phyloP scores from a whole-genome alignment of 2,113 vertebrate species.

The Myrmecophaga tridactyla region DNA sequence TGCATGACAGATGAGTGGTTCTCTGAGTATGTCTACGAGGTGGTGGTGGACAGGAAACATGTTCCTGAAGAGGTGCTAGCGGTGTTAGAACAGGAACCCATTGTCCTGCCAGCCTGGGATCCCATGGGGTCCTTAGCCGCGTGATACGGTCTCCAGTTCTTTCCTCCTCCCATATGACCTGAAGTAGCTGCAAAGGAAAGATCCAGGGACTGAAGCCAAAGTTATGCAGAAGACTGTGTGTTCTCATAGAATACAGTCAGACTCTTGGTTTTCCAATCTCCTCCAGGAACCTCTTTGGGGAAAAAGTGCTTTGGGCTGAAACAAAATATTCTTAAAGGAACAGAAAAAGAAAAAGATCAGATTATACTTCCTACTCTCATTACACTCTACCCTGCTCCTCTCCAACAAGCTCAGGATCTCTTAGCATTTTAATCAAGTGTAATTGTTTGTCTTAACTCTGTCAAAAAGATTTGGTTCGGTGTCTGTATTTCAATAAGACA shows the following conservation, averaged over 20 bases:
- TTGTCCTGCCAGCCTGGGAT: conserved; percentile 96
- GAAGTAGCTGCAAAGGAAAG: conserved; percentile 79
- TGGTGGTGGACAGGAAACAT: conserved; percentile 95
- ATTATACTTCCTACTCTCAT: conserved; percentile 39
- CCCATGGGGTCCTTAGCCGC: conserved; percentile 97
- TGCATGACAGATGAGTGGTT: conserved; percentile 99
- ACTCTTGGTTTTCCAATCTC: conserved; percentile 54
- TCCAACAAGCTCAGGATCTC: conserved; percentile 69
- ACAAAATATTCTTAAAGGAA: conserved; percentile 69
- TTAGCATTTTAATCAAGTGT: conserved; percentile 58
- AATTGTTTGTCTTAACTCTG: conserved; percentile 46
- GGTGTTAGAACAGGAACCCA: conserved; percentile 92
- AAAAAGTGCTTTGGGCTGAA: conserved; percentile 73
- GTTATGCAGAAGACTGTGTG: conserved; percentile 63
- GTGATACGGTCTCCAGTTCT: conserved; percentile 66
- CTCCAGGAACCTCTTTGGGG: conserved; percentile 72
- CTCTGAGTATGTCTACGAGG: conserved; percentile 96
- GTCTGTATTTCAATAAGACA: conserved; percentile 30
- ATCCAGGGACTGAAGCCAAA: conserved; percentile 79
- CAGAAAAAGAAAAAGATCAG: conserved; percentile 21
- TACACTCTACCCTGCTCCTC: conserved; percentile 38
- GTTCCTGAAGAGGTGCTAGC: conserved; percentile 89
- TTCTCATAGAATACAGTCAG: conserved; percentile 39
- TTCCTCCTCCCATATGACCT: conserved; percentile 63
- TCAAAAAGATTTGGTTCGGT: background rate